Base-by-base conservation (phyloP, 2,797 vertebrate species). In the Myripristis jacobus region DNA sequence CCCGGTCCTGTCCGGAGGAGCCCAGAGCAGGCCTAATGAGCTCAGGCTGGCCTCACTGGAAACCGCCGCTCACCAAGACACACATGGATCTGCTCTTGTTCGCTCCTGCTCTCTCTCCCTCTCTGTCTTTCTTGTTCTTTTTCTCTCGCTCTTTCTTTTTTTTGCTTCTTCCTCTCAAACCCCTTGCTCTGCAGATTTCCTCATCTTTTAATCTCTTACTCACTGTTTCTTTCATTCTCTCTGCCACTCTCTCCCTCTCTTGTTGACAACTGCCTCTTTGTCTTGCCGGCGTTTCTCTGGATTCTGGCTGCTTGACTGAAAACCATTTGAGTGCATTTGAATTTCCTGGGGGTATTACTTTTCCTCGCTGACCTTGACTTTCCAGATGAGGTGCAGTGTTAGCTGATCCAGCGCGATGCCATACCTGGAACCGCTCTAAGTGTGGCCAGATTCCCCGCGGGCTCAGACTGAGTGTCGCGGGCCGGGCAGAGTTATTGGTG, bases 11-110 rank as follows among this genome's bases (percentile, higher is more conserved):
- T 89, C 88, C 91, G 56, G 79, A 85, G 80, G 77, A 91, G 77
- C 84, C 80, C 68, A 76, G 74, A 88, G 70, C 79, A 81, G 82
- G 74, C 80, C 89, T 93, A 94, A 93, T 94, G 92, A 93, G 87
- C 88, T 87, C 77, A 71, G 54, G 53, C 69, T 88, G 72, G 75
- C 69, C 75, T 86, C 75, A 77, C 54, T 87, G 79, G 80, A 87
- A 86, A 76, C 83, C 60, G 60, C 77, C 68, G 60, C 82, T 80
- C 78, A 63, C 79, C 62, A 72, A 79, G 57, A 87, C 73, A 73
- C 79, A 81, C 61, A 51, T 57, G 65, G 69, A 74, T 79, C 75
- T 79, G 58, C 62, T 70, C 60, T 55, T 50, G 61, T 63, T 48
- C n/a, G 24, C 27, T 43, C 41, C 70, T 54, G 56, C 15, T 22